A percentile compares a stretch with the other conserved stretches of the same genome.
Evolutionary conservation across 2,797 vertebrate species (phyloP).

Genomic region (Oophaga sylvatica): DNA sequence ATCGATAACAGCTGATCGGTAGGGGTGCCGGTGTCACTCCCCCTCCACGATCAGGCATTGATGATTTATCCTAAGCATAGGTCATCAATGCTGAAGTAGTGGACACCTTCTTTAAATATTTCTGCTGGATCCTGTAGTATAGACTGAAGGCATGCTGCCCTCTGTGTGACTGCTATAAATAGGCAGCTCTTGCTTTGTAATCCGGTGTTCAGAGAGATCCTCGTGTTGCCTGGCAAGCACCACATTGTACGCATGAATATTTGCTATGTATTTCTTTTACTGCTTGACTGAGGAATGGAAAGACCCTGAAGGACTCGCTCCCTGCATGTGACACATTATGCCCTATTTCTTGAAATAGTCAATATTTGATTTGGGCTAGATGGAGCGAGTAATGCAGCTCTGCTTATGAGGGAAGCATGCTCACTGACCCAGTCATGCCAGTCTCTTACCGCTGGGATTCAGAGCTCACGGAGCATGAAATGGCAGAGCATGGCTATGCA

Average conservation of each 20-base stretch:
- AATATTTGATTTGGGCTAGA: conserved; percentile 41
- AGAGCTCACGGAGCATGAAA: conserved; percentile 48
- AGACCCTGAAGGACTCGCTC: neutral
- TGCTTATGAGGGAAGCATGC: conserved; percentile 30
- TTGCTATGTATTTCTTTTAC: neutral
- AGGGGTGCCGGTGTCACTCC: too few species aligned
- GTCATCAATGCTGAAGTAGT: too few species aligned
- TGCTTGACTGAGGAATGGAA: neutral
- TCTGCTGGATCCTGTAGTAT: too few species aligned
- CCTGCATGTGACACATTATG: conserved; percentile 24
- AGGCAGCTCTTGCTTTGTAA: neutral
- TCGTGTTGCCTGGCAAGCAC: conserved; percentile 8
- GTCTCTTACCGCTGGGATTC: conserved; percentile 44
- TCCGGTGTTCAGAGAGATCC: neutral
- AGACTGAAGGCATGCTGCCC: neutral
- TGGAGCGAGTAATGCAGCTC: conserved; percentile 27
- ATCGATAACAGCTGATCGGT: too few species aligned
- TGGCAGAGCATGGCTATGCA: conserved; percentile 14
- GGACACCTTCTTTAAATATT: too few species aligned
- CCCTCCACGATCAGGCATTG: too few species aligned
- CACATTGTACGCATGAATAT: neutral
- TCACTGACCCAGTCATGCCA: conserved; percentile 50
- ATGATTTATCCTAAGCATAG: too few species aligned
- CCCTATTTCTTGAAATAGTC: conserved; percentile 36
- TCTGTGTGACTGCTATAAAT: conserved; percentile 1